Percentiles rank a stretch among this genome's conserved stretches.
These are phyloP conservation scores for Sebastes elongatus DNA, from an alignment of 2,797 vertebrate genomes.

Conservation along the genomic window DNA sequence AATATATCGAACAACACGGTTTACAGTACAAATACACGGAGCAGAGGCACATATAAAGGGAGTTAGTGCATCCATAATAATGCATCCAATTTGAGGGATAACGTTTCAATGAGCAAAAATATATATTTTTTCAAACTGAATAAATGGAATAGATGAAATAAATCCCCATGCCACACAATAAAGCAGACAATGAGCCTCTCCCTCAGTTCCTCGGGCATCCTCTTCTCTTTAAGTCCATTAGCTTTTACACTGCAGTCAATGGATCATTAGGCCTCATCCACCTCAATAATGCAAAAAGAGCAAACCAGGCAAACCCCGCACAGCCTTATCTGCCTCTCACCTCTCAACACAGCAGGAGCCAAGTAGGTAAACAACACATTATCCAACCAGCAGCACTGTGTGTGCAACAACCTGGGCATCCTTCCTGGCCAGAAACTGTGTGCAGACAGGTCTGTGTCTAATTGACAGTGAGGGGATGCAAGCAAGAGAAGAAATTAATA, in stretches of 20 bases:
- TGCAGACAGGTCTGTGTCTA: background rate
- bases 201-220: background rate
- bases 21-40: background rate
- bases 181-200: conserved; percentile 16
- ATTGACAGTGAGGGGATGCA: background rate
- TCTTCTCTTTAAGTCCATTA: conserved; percentile 41
- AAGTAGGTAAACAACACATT: conserved; percentile 52
- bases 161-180: background rate
- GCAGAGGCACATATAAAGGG: background rate
- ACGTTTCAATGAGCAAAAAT: background rate
- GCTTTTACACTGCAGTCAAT: conserved; percentile 38
- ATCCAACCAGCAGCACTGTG: conserved; percentile 11
- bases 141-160: background rate
- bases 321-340: conserved; percentile 40
- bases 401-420: conserved; percentile 10
- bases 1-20: background rate
- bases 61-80: background rate
- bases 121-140: background rate
- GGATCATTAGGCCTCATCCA: conserved; percentile 70
- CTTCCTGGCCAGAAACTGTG: background rate
- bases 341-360: conserved; percentile 63
- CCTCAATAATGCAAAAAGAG: conserved; percentile 82
- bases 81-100: background rate
- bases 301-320: conserved; percentile 61
- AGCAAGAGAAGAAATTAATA: background rate